A percentile compares a stretch with the other conserved stretches of the same genome.
phyloP scores from a whole-genome alignment of 2,113 vertebrate species.

The Seriola quinqueradiata region DNA sequence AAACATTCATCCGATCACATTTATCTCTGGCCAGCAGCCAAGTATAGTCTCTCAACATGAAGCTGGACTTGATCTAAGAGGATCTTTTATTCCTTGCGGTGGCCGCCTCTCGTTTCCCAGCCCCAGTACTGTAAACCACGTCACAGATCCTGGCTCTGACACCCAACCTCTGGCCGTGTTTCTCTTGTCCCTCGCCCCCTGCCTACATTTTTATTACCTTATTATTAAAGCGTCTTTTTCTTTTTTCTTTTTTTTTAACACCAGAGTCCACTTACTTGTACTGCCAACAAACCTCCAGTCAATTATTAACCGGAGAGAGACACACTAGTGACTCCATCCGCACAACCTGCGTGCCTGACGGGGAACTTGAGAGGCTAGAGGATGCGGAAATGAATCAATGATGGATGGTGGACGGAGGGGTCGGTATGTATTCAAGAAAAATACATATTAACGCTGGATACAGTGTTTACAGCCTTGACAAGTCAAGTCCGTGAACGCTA shows the following conservation, averaged over 20 bases:
- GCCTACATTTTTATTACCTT: slow-evolving; percentile 9
- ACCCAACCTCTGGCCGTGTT: slow-evolving; percentile 41
- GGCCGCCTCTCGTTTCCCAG: slow-evolving; percentile 22
- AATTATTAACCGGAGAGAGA: slow-evolving; percentile 45
- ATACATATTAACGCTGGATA: not conserved
- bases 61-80: not conserved
- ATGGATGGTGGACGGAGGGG: not conserved
- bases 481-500: not conserved
- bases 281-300: not conserved
- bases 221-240: not conserved
- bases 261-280: not conserved
- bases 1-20: slow-evolving; percentile 14
- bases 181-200: slow-evolving; percentile 28
- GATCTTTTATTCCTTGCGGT: slow-evolving; percentile 14
- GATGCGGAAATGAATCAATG: slow-evolving; percentile 28
- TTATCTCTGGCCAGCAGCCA: slow-evolving; percentile 23
- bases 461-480: not conserved
- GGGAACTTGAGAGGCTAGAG: not conserved
- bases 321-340: not conserved
- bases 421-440: not conserved
- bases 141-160: slow-evolving; percentile 57
- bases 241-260: not conserved
- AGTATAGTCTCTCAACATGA: slow-evolving; percentile 2
- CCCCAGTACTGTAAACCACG: slow-evolving; percentile 55
- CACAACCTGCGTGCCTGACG: not conserved